Conservation (phyloP, 2,888 invertebrate species). For the Mongoloraphidia duomilia region DNA sequence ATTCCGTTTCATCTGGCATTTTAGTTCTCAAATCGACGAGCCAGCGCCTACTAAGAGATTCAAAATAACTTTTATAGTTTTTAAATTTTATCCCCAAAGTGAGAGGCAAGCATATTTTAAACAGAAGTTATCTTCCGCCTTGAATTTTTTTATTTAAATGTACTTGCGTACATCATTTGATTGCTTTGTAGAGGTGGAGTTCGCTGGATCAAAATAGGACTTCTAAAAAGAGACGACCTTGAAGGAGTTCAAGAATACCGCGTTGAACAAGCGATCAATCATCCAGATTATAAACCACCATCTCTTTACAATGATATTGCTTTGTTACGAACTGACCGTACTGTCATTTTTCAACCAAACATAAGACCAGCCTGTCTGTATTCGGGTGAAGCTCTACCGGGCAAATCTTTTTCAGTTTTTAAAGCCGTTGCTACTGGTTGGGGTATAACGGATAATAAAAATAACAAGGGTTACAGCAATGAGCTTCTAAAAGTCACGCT, state of each 20-base stretch:
- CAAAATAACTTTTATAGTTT: too few species aligned
- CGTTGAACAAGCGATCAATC: constrained; percentile 18
- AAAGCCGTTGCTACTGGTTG: constrained; percentile 25
- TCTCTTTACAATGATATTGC: constrained; percentile 30
- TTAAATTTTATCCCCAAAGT: not conserved
- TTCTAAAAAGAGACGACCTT: too few species aligned
- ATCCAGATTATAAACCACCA: constrained; percentile 24
- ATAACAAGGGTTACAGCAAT: constrained; percentile 17
- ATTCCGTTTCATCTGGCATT: too few species aligned
- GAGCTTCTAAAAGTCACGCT: constrained; percentile 33
- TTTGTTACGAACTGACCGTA: constrained; percentile 22
- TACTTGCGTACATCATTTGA: too few species aligned
- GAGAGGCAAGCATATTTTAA: not conserved
- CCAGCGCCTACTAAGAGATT: too few species aligned
- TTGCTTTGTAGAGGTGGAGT: too few species aligned
- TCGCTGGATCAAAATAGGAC: too few species aligned
- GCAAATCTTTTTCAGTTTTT: not conserved
- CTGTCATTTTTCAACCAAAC: constrained; percentile 19
- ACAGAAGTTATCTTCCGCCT: not conserved
- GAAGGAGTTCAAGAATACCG: constrained; percentile 11
- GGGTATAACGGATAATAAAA: constrained; percentile 22
- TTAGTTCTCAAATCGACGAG: too few species aligned
- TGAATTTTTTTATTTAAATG: too few species aligned
- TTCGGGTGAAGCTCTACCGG: not conserved
- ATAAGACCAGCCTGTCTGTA: constrained; percentile 27